Base-by-base conservation (phyloP, 2,888 invertebrate genomes). In the Morpho deidamia region DNA sequence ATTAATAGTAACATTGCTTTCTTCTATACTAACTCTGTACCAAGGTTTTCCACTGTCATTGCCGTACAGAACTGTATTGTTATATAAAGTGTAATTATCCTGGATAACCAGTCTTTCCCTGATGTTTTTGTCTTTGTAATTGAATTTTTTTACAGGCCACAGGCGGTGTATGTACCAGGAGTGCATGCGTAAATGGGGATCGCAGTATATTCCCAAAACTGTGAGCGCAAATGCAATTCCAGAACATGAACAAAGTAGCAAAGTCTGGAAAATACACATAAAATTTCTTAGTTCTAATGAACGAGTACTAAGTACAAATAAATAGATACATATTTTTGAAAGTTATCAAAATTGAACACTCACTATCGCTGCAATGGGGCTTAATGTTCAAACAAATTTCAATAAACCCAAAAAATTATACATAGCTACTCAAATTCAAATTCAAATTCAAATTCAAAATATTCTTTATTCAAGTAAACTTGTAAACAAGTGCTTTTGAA, bases 201-300 rank as follows among this genome's bases (percentile, higher is more conserved):
- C 88, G 62, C 88, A 89, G 70, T 83, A 89, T 0, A 76, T 70
- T 41, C 89, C 88, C 2, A 89, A 67, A 8, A 86, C 66, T 1
- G 81, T 80, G 11, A 89, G 69, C 48, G 87, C 85, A 62, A 81
- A 81, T 0, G 87, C 86, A 43, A 89, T 87, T 8, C 89, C 89
- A 0, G 83, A 78, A 51, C 88, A 88, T 0, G 88, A 89, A 72
- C 81, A 83, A 1, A 89, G 73, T 0, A 89, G 68, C 50, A 89
- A 69, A 67, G 82, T 80, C 88, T 89, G 78, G 1, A 77, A 78
- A 38, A 3, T n/a, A 43, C 9, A 37, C 8, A 12, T 2, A 11
- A 40, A 11, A 11, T 8, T 40, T 40, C 7, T 37, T 10, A 7
- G 37, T 37, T 23, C 0, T 23, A 23, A 23, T 23, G 5, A 14